Evolutionary conservation across 2,113 vertebrate species (phyloP).

Genomic region (Trematocara variabile): DNA sequence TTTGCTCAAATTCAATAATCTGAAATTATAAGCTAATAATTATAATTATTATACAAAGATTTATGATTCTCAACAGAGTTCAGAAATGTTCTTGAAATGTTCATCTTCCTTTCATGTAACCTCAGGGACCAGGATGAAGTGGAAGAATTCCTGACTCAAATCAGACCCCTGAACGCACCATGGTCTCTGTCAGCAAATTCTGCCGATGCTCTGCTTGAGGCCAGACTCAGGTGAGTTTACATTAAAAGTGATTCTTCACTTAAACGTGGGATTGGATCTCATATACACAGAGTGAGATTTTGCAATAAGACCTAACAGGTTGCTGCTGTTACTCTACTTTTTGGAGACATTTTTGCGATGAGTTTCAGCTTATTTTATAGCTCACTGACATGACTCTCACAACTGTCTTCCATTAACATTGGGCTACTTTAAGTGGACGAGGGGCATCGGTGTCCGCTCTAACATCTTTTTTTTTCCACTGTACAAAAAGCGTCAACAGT

Average conservation of each 20-base stretch:
- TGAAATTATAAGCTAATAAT: neutral
- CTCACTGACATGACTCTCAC: neutral
- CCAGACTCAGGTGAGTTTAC: constrained; percentile 36
- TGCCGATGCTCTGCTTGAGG: constrained; percentile 32
- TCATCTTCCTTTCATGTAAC: neutral
- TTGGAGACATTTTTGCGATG: neutral
- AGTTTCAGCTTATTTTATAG: neutral
- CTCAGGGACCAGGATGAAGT: constrained; percentile 48
- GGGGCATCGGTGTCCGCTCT: neutral
- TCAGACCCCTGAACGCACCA: constrained; percentile 22
- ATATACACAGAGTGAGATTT: neutral
- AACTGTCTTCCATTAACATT: neutral
- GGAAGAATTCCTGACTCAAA: constrained; percentile 31
- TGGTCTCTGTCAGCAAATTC: constrained; percentile 31
- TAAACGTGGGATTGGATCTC: neutral
- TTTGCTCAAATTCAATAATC: neutral
- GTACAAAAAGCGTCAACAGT: neutral
- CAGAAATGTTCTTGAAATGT: neutral
- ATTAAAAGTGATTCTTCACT: neutral
- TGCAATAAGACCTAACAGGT: neutral
- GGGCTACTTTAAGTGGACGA: neutral
- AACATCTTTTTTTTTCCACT: neutral
- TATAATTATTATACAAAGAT: neutral
- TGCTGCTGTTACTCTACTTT: neutral
- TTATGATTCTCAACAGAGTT: neutral